Percentiles rank a stretch among this genome's conserved stretches.
phyloP scores from a whole-genome alignment of 1,140 invertebrate species.

The Berghia stephanieae region DNA sequence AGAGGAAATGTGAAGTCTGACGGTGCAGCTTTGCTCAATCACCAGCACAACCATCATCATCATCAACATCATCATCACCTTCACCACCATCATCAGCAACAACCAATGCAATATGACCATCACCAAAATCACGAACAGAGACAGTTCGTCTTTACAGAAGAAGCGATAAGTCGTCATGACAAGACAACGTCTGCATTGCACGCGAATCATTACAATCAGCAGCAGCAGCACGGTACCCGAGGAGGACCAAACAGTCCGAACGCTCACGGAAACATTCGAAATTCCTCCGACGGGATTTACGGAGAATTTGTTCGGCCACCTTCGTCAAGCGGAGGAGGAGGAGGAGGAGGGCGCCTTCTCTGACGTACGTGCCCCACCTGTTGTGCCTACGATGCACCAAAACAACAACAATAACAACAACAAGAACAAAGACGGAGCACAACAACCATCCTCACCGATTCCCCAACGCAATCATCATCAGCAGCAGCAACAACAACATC shows the following conservation, averaged over 20 bases:
- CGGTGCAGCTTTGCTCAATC: no score
- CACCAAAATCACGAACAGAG: no score
- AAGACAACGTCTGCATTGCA: no score
- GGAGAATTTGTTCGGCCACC: conserved; percentile 15
- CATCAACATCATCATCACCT: conserved; percentile 4
- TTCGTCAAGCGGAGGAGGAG: neutral
- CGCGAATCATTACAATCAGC: no score
- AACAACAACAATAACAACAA: neutral
- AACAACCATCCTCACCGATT: neutral
- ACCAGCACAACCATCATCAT: conserved; percentile 14
- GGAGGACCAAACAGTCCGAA: no score
- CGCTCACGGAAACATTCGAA: no score
- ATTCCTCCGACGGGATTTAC: conserved; percentile 23
- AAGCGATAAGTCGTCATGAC: no score
- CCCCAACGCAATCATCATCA: neutral
- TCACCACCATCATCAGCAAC: neutral
- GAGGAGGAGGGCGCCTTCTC: no score
- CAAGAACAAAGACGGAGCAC: neutral
- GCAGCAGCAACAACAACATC: neutral
- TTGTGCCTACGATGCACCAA: neutral
- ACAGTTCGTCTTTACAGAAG: no score
- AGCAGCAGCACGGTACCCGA: no score
- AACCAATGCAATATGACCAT: no score
- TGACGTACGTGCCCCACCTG: conserved; percentile 24
- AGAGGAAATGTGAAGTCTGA: neutral